Evolutionary conservation across 2,888 invertebrate genomes (phyloP).

Genomic region (Euplexia lucipara): DNA sequence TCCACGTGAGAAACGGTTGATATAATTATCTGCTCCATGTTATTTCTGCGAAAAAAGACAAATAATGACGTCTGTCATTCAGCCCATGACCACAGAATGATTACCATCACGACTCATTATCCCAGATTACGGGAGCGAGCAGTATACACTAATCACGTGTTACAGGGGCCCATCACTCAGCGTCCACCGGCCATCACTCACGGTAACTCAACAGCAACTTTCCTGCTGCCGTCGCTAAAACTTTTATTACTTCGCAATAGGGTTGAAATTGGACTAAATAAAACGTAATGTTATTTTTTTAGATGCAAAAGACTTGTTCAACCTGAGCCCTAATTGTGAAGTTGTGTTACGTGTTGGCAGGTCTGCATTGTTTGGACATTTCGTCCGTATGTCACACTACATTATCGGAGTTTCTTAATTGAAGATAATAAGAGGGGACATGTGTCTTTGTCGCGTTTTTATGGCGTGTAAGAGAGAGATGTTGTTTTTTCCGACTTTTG

Average conservation of each 20-base stretch:
- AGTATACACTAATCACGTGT: constrained; percentile 86
- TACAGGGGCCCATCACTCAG: constrained; percentile 86
- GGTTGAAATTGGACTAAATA: constrained; percentile 66
- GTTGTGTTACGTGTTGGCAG: constrained; percentile 47
- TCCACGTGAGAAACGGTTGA: constrained; percentile 6
- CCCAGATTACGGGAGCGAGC: constrained; percentile 83
- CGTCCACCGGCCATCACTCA: constrained; percentile 70
- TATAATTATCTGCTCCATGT: constrained; percentile 25
- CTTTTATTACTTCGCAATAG: constrained; percentile 61
- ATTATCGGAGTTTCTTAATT: constrained; percentile 90
- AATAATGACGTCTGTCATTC: constrained; percentile 67
- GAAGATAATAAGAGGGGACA: constrained; percentile 90
- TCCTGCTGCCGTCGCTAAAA: constrained; percentile 28
- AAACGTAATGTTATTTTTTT: constrained; percentile 67
- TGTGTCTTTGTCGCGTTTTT: constrained; percentile 90
- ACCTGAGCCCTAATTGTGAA: constrained; percentile 67
- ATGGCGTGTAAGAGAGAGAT: constrained; percentile 86
- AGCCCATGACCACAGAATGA: constrained; percentile 60
- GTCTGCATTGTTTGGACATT: constrained; percentile 70
- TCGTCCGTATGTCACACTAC: constrained; percentile 86
- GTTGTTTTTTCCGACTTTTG: constrained; percentile 82
- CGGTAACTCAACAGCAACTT: constrained; percentile 61
- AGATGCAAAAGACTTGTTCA: constrained; percentile 71
- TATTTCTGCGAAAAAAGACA: constrained; percentile 47
- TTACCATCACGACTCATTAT: constrained; percentile 82